These are phyloP conservation scores for Nasalis larvatus DNA, from an alignment of 2,113 vertebrate species.

Conservation along the genomic window DNA sequence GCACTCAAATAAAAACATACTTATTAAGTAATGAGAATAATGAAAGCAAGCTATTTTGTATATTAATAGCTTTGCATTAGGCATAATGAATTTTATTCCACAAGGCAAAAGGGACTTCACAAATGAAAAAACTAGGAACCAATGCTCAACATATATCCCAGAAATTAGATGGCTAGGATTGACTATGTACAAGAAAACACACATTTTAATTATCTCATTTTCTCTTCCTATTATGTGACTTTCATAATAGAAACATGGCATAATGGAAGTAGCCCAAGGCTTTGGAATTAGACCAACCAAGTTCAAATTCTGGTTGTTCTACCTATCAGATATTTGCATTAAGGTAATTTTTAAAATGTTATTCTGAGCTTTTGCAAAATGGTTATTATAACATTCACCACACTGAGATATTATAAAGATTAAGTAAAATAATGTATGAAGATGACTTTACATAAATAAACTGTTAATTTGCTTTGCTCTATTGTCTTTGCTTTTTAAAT, in stretches of 20 bases:
- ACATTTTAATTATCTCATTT: slow-evolving; percentile 27
- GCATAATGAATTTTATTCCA: not conserved
- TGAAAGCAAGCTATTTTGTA: not conserved
- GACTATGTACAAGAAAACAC: not conserved
- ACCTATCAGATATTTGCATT: not conserved
- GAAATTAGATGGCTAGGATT: not conserved
- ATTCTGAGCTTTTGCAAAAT: not conserved
- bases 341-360: not conserved
- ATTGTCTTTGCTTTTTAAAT: not conserved
- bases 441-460: not conserved
- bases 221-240: not conserved
- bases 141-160: not conserved
- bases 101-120: not conserved
- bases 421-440: not conserved
- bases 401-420: not conserved
- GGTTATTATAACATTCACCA: not conserved
- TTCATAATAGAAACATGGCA: not conserved
- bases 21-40: slow-evolving; percentile 22
- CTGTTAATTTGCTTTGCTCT: not conserved
- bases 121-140: not conserved
- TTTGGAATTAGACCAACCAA: not conserved
- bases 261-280: not conserved
- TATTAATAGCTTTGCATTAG: slow-evolving; percentile 29
- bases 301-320: not conserved
- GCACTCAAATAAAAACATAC: not conserved